Percentiles rank a stretch among this genome's conserved stretches.
Conservation (phyloP, 1,140 invertebrate species). For the Scaptodrosophila lebanonensis region DNA sequence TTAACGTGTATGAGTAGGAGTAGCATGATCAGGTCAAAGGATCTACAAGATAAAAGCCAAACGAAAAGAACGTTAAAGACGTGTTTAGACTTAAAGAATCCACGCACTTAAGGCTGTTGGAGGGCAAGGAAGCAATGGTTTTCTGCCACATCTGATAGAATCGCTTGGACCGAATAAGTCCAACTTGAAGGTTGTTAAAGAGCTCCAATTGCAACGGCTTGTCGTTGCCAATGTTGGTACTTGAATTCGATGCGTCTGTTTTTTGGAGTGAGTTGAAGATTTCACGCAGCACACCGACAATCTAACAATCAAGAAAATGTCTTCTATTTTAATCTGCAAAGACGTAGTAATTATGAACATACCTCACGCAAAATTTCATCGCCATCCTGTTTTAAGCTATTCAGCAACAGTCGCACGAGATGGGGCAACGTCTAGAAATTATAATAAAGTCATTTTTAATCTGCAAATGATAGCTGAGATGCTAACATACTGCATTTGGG, state of each 20-base stretch:
- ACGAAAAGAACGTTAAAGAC: background rate
- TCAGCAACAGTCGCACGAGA: slow-evolving; percentile 58
- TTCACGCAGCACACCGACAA: slow-evolving; percentile 55
- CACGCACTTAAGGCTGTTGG: slow-evolving; percentile 39
- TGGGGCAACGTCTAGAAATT: slow-evolving; percentile 46
- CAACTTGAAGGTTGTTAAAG: slow-evolving; percentile 55
- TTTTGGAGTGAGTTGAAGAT: slow-evolving; percentile 52
- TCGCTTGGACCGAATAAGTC: slow-evolving; percentile 55
- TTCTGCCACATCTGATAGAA: slow-evolving; percentile 69
- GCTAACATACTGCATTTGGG: slow-evolving; percentile 29
- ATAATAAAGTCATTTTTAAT: background rate
- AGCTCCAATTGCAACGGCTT: slow-evolving; percentile 56
- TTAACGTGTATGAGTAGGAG: slow-evolving; percentile 75
- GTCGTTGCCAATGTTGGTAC: slow-evolving; percentile 18
- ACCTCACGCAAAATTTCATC: slow-evolving; percentile 60
- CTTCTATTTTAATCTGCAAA: background rate
- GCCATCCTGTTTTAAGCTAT: slow-evolving; percentile 56
- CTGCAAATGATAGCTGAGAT: background rate
- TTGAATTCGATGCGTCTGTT: background rate
- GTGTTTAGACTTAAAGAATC: background rate
- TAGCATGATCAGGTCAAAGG: slow-evolving; percentile 77
- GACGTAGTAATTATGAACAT: background rate
- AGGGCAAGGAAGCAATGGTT: slow-evolving; percentile 33
- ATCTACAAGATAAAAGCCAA: slow-evolving; percentile 39
- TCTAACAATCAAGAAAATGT: slow-evolving; percentile 50